A percentile compares a stretch with the other conserved stretches of the same genome.
These are phyloP conservation scores for Acipenser ruthenus DNA, from an alignment of 2,797 vertebrate genomes.

Conservation along the genomic window DNA sequence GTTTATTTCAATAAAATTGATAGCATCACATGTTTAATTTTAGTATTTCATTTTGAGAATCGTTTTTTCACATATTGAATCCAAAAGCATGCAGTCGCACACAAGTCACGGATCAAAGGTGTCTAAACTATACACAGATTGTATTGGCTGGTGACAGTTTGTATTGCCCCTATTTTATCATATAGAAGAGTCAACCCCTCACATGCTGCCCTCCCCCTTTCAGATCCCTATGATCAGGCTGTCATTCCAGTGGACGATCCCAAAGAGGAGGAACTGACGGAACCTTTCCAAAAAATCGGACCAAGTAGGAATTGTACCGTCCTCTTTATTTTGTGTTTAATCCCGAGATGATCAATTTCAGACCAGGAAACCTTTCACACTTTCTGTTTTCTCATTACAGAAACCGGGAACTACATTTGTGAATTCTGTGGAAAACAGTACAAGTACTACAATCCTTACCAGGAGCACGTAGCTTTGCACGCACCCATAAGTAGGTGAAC, in stretches of 20 bases:
- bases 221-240: constrained; percentile 93
- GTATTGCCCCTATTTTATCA: no score
- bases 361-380: constrained; percentile 15
- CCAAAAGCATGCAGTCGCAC: no score
- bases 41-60: no score
- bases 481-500: constrained; percentile 82
- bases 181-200: no score
- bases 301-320: constrained; percentile 77
- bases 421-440: constrained; percentile 98
- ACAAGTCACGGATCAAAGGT: no score
- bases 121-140: no score
- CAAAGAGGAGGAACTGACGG: constrained; percentile 86
- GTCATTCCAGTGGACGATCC: constrained; percentile 82
- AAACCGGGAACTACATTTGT: constrained; percentile 95
- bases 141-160: no score
- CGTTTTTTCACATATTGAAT: no score
- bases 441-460: constrained; percentile 98
- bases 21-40: no score
- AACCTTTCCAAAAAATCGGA: constrained; percentile 95
- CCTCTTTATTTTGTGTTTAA: constrained; percentile 9
- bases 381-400: constrained; percentile 49
- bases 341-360: not conserved
- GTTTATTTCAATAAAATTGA: no score
- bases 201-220: constrained; percentile 17
- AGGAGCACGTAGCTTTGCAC: constrained; percentile 95